Evolutionary conservation across 2,113 vertebrate genomes (phyloP).

Genomic region (Aviceda subcristata): DNA sequence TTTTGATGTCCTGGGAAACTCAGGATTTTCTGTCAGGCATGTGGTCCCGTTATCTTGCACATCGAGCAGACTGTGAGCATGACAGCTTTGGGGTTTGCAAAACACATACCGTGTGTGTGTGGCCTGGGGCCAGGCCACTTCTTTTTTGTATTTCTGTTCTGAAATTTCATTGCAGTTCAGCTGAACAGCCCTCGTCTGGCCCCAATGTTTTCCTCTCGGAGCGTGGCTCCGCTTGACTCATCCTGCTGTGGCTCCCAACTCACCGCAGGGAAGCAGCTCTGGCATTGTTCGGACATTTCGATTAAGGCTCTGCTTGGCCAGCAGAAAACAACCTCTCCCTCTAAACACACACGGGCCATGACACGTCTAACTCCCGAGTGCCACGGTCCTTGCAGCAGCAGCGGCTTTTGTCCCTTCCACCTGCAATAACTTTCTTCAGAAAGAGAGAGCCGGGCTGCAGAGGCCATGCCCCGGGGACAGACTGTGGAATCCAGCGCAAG

Average conservation of each 20-base stretch:
- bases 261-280: background rate
- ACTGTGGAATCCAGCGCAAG: background rate
- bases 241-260: background rate
- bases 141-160: background rate
- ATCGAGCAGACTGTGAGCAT: background rate
- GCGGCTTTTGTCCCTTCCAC: background rate
- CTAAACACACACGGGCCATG: rapidly evolving
- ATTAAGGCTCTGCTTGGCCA: background rate
- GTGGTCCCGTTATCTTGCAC: background rate
- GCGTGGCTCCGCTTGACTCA: background rate
- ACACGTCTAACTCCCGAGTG: rapidly evolving
- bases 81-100: background rate
- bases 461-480: background rate
- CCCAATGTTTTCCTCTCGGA: background rate
- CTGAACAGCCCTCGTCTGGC: background rate
- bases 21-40: background rate
- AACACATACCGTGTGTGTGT: rapidly evolving
- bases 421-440: background rate
- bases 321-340: background rate
- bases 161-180: background rate
- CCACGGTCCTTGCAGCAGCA: background rate
- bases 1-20: slow-evolving; percentile 5
- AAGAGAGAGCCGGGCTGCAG: background rate
- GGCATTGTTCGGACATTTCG: rapidly evolving
- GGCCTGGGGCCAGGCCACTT: background rate